Evolutionary conservation across 1,140 invertebrate genomes (phyloP).

Genomic region (Semibalanus balanoides): DNA sequence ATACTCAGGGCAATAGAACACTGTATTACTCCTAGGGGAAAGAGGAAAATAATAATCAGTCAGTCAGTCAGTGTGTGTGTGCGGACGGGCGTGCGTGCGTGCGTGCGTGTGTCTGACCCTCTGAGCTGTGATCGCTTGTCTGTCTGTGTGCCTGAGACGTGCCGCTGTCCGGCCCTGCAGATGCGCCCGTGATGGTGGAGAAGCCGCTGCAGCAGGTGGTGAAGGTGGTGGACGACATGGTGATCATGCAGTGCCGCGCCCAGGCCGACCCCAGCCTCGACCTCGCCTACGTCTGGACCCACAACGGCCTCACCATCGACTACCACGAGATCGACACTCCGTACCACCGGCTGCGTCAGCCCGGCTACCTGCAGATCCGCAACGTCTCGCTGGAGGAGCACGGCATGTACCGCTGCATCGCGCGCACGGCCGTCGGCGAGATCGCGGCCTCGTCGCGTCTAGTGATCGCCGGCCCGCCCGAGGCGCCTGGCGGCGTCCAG

Average conservation of each 20-base stretch:
- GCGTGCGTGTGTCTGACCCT: too few species aligned
- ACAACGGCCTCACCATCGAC: slow-evolving; percentile 64
- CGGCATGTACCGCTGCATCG: slow-evolving; percentile 75
- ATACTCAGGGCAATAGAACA: too few species aligned
- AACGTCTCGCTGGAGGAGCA: slow-evolving; percentile 71
- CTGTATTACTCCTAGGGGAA: too few species aligned
- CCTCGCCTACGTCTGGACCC: slow-evolving; percentile 76
- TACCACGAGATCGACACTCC: slow-evolving; percentile 36
- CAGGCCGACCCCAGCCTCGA: slow-evolving; percentile 66
- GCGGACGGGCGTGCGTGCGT: too few species aligned
- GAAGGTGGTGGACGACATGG: slow-evolving; percentile 49
- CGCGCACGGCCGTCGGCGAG: slow-evolving; percentile 69
- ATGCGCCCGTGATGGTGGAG: slow-evolving; percentile 45
- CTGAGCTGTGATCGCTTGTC: too few species aligned
- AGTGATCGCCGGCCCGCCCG: slow-evolving; percentile 66
- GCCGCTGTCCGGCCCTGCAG: too few species aligned
- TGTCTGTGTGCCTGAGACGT: too few species aligned
- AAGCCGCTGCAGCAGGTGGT: slow-evolving; percentile 45
- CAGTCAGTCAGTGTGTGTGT: too few species aligned
- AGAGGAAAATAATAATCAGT: too few species aligned
- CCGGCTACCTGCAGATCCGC: slow-evolving; percentile 55
- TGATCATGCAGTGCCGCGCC: slow-evolving; percentile 63
- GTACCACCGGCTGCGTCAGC: not conserved
- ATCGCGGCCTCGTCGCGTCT: slow-evolving; percentile 54
- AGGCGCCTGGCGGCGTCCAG: slow-evolving; percentile 45